phyloP scores from a whole-genome alignment of 1,140 invertebrate genomes.

The Meloidogyne floridensis region DNA sequence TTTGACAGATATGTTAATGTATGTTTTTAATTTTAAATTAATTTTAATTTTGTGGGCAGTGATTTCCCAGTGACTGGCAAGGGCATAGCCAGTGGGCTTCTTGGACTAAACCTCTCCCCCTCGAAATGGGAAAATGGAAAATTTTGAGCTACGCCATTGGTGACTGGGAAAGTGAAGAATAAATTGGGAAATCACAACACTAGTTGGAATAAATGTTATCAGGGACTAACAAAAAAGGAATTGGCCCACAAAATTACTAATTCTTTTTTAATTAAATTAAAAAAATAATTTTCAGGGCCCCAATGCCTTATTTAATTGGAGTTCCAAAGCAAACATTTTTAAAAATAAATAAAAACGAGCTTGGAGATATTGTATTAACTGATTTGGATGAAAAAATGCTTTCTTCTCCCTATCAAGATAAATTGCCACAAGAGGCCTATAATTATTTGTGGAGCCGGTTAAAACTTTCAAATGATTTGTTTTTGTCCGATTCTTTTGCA shows the following conservation, averaged over 20 bases:
- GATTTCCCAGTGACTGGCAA: no score
- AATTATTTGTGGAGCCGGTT: conserved; percentile 28
- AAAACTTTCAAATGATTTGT: conserved; percentile 41
- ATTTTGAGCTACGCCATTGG: no score
- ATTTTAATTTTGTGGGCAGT: background rate
- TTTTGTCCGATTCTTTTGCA: conserved; percentile 40
- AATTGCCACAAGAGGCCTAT: conserved; percentile 28
- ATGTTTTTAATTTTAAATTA: background rate
- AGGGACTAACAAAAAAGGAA: no score
- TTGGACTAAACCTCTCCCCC: no score
- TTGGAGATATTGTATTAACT: conserved; percentile 40
- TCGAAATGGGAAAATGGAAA: no score
- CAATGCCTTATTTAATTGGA: conserved; percentile 61
- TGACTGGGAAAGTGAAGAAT: no score
- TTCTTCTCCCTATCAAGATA: conserved; percentile 28
- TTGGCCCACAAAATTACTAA: background rate
- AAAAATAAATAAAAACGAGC: conserved; percentile 30
- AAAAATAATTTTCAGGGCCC: conserved; percentile 50
- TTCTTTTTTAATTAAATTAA: conserved; percentile 15
- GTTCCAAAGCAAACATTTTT: conserved; percentile 55
- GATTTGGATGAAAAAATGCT: conserved; percentile 43
- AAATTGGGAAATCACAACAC: no score
- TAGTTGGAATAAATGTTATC: no score
- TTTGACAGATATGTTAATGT: conserved; percentile 56
- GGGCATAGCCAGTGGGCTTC: no score